Conservation (phyloP, 2,797 vertebrate genomes). For the Fratercula arctica region DNA sequence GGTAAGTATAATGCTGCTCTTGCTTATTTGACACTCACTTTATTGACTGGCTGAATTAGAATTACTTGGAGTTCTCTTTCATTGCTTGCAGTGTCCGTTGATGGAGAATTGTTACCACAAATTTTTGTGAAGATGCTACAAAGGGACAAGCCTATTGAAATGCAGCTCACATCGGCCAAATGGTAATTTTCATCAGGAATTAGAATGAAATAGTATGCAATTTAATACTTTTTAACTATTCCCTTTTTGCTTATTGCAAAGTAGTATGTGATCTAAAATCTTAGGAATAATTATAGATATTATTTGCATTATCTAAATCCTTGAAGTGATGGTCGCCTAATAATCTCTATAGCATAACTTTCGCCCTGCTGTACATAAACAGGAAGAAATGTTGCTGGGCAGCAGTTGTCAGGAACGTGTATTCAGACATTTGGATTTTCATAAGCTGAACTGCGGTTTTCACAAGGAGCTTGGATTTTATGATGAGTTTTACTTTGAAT, state of each 20-base stretch:
- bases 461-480: neutral
- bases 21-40: neutral
- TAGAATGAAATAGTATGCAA: neutral
- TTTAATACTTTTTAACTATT: neutral
- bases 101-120: slow-evolving; percentile 93
- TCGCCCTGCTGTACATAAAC: neutral
- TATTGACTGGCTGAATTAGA: neutral
- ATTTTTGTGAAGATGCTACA: slow-evolving; percentile 99
- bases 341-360: neutral
- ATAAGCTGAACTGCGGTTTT: neutral
- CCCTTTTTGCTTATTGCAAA: neutral
- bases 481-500: neutral
- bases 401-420: neutral
- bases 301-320: neutral
- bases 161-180: slow-evolving; percentile 99
- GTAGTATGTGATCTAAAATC: neutral
- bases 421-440: neutral
- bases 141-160: slow-evolving; percentile 97
- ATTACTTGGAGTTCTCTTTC: slow-evolving; percentile 50
- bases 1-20: slow-evolving; percentile 80
- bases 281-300: neutral
- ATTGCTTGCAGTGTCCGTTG: slow-evolving; percentile 89
- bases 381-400: neutral
- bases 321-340: neutral
- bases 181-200: slow-evolving; percentile 82